Conservation (phyloP, 2,797 vertebrate species). For the Myotis myotis region DNA sequence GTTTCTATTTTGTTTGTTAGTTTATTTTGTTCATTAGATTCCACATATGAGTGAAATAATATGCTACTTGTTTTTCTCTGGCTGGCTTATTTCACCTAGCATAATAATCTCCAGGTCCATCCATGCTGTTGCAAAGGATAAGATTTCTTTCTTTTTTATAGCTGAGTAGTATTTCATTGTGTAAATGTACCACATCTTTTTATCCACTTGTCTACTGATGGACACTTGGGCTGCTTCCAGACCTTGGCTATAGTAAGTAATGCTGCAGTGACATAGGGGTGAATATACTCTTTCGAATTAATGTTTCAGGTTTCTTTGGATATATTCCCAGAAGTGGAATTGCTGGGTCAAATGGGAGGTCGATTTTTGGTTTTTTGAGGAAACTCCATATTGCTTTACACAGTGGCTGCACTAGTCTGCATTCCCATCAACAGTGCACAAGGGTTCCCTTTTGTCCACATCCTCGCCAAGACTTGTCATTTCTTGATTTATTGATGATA, state of each 20-base stretch:
- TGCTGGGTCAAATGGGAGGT: not conserved
- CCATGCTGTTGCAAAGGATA: not conserved
- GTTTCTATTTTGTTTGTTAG: not conserved
- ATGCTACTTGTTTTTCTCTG: not conserved
- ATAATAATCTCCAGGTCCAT: not conserved
- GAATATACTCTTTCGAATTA: not conserved
- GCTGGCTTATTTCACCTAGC: not conserved
- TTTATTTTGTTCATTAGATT: not conserved
- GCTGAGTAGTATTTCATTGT: not conserved
- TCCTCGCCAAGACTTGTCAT: not conserved
- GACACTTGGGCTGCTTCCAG: not conserved
- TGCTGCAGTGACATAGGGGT: not conserved
- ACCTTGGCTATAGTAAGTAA: not conserved
- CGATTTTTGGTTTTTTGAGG: not conserved
- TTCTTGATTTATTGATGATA: not conserved
- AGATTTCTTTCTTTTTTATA: not conserved
- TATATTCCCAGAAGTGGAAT: not conserved
- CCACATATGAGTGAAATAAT: not conserved
- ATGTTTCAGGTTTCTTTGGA: not conserved
- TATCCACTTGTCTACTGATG: not conserved
- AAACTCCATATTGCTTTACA: not conserved
- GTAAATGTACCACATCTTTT: not conserved
- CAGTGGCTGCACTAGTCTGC: not conserved
- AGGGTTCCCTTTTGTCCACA: not conserved
- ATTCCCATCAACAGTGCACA: not conserved